Evolutionary conservation across 1,140 invertebrate genomes (phyloP), one percentile per base, ranked within the genome.

Genomic region (Eueides isabella): DNA sequence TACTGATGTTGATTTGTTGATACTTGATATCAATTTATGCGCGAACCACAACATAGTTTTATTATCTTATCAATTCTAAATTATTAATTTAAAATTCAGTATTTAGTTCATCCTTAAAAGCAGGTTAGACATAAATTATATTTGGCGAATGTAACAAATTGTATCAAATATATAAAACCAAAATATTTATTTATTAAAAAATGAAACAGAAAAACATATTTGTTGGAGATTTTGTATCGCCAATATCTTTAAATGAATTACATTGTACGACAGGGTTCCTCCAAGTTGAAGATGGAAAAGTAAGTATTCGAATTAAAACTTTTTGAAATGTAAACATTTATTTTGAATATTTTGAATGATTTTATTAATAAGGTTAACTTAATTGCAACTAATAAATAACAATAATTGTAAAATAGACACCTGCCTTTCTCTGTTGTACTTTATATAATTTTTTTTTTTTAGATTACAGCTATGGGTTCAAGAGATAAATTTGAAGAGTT

Each of bases 191-290:
- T 55, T 23, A 9, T 55, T 55, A 11, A 55, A 63, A 30, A 30
- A 63, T 63, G 61, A 30, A 29, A 30, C 26, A 63, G 16, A 64
- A 62, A 55, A 19, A 66, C 5, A 74, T 92, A 61, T 89, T 91
- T 76, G 67, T 88, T 31, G 92, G 92, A 61, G 79, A 80, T 74
- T 82, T 92, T 65, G 84, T 80, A 11, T 84, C 82, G n/a, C 84
- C 88, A 9, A 80, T 30, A 74, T 77, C 79, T 44, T 76, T 84
- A 14, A 79, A 82, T 26, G 44, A 84, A 12, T 69, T 93, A 28
- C 64, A 74, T 23, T 73, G 85, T 74, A 79, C 77, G 28, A 72
- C 61, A 70, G 91, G 90, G 33, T 92, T 78, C 73, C 71, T 93
- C 26, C 71, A 74, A 48, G 78, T 92, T 30, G 82, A 88, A 80